These are phyloP conservation scores for Rugalucina vietnamica DNA, from an alignment of 2,888 invertebrate genomes.

Conservation along the genomic window DNA sequence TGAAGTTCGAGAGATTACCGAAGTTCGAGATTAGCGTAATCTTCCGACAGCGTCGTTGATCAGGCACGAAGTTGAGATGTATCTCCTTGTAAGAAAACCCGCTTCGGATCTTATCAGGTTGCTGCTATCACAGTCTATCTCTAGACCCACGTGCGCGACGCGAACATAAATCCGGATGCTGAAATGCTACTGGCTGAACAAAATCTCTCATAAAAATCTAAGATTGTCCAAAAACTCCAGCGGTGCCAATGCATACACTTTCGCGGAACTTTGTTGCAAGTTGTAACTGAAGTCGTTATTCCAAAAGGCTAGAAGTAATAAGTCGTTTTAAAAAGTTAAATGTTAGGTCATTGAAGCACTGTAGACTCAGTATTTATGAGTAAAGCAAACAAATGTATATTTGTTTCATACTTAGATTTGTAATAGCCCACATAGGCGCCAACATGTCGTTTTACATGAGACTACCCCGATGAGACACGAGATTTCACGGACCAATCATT, in stretches of 20 bases:
- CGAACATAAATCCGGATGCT: slow-evolving; percentile 4
- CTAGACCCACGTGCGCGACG: background rate
- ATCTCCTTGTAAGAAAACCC: slow-evolving; percentile 14
- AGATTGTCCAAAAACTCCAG: background rate
- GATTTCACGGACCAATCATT: slow-evolving; percentile 74
- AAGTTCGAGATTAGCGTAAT: slow-evolving; percentile 23
- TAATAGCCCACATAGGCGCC: slow-evolving; percentile 50
- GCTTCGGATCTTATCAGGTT: slow-evolving; percentile 16
- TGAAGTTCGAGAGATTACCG: too few species aligned
- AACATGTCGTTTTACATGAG: slow-evolving; percentile 24
- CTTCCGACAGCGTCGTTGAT: slow-evolving; percentile 3
- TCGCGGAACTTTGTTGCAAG: background rate
- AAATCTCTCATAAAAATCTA: slow-evolving; percentile 8
- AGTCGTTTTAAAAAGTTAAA: background rate
- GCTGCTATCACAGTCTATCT: background rate
- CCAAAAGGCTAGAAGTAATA: background rate
- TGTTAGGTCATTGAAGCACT: slow-evolving; percentile 38
- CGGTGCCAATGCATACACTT: background rate
- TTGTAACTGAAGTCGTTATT: background rate
- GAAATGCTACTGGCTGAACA: slow-evolving; percentile 13
- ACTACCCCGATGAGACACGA: slow-evolving; percentile 66
- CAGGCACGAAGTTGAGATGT: slow-evolving; percentile 26
- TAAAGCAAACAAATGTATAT: slow-evolving; percentile 62
- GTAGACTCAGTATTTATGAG: slow-evolving; percentile 61
- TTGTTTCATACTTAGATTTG: slow-evolving; percentile 64